Evolutionary conservation across 2,797 vertebrate genomes (phyloP).

Genomic region (Sebastes matsubarae): DNA sequence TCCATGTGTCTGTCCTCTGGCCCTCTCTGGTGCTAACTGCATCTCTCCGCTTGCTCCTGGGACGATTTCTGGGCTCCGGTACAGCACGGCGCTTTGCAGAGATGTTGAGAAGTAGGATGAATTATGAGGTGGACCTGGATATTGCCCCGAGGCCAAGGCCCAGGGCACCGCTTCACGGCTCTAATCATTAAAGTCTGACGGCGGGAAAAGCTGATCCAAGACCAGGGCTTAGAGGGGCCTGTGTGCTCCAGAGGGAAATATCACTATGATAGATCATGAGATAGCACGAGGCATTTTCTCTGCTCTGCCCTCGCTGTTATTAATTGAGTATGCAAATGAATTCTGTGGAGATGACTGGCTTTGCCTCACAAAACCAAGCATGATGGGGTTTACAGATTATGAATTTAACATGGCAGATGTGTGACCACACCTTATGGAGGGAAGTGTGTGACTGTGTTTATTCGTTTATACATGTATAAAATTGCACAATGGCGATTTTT

Average conservation of each 20-base stretch:
- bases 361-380: constrained; percentile 43
- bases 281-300: constrained; percentile 64
- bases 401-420: constrained; percentile 38
- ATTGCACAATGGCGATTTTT: constrained; percentile 24
- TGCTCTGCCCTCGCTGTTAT: constrained; percentile 48
- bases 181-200: constrained; percentile 81
- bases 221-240: constrained; percentile 63
- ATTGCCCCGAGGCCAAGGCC: constrained; percentile 74
- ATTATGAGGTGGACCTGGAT: constrained; percentile 75
- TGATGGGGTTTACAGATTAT: constrained; percentile 32
- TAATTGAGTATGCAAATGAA: constrained; percentile 71
- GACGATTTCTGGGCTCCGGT: constrained; percentile 32
- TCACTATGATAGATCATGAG: constrained; percentile 76
- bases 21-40: constrained; percentile 51
- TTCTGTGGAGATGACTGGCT: constrained; percentile 47
- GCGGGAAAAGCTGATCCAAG: constrained; percentile 72
- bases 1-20: constrained; percentile 38
- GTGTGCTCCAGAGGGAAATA: constrained; percentile 76
- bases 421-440: constrained; percentile 21
- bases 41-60: constrained; percentile 46
- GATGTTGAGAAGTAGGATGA: constrained; percentile 70
- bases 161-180: constrained; percentile 73
- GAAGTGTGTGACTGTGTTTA: constrained; percentile 6
- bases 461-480: not conserved
- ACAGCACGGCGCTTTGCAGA: constrained; percentile 44